Conservation (phyloP, 2,888 invertebrate species). For the Heliconius ismenius region DNA sequence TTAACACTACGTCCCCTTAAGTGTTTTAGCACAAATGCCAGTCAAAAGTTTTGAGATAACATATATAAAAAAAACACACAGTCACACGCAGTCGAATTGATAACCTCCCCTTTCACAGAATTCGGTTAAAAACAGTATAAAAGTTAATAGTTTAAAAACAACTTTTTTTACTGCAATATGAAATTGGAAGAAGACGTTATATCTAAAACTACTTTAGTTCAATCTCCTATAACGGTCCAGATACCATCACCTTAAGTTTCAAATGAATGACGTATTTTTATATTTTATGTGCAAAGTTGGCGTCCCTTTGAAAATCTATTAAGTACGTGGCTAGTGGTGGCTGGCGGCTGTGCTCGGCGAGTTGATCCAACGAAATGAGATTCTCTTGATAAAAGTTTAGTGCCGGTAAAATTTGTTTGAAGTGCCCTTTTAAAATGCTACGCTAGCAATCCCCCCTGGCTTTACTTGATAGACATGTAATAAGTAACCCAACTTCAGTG, state of each 20-base stretch:
- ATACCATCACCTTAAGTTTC: constrained; percentile 18
- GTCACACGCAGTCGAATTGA: too few relatives aligned
- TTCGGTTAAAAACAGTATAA: too few relatives aligned
- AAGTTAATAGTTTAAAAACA: background rate
- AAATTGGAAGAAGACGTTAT: background rate
- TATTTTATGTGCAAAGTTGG: constrained; percentile 24
- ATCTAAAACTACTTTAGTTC: constrained; percentile 1
- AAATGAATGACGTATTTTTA: constrained; percentile 24
- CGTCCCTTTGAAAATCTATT: constrained; percentile 33
- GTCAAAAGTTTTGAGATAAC: too few relatives aligned
- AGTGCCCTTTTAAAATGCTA: constrained; percentile 21
- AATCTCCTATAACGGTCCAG: background rate
- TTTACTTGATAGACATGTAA: background rate
- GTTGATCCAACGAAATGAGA: constrained; percentile 35
- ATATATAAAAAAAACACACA: too few relatives aligned
- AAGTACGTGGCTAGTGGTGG: constrained; percentile 26
- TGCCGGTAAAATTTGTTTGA: constrained; percentile 30
- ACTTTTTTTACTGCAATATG: background rate
- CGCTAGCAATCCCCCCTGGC: background rate
- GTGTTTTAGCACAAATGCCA: too few relatives aligned
- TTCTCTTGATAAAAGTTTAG: constrained; percentile 35
- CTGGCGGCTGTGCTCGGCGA: constrained; percentile 8
- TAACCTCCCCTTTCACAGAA: too few relatives aligned
- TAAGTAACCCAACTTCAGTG: background rate
- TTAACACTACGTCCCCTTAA: too few relatives aligned